Evolutionary conservation across 2,113 vertebrate genomes (phyloP).

Genomic region (Chloebia gouldiae): DNA sequence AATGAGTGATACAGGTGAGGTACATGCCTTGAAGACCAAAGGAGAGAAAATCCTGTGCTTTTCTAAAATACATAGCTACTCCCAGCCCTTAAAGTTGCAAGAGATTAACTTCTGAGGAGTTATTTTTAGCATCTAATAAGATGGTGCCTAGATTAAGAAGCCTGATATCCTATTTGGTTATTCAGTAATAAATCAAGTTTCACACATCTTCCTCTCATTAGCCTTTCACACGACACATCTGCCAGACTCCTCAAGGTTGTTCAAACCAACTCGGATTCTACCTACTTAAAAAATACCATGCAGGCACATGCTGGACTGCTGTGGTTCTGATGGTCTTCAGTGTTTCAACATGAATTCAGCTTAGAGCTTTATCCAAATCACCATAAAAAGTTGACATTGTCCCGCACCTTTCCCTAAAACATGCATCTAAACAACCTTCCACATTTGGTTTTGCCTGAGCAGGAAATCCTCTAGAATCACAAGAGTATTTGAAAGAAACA

Average conservation of each 20-base stretch:
- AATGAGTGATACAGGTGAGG: background rate
- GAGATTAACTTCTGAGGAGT: background rate
- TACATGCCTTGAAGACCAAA: background rate
- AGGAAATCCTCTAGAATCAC: background rate
- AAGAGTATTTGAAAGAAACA: background rate
- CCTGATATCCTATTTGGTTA: background rate
- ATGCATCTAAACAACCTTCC: background rate
- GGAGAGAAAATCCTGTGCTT: background rate
- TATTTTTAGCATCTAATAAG: constrained; percentile 4
- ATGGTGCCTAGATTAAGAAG: background rate
- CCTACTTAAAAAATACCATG: background rate
- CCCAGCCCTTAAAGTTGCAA: background rate
- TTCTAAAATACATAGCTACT: background rate
- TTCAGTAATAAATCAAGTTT: constrained; percentile 24
- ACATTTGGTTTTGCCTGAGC: background rate
- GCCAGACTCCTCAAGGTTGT: background rate
- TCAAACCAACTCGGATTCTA: background rate
- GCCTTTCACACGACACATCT: background rate
- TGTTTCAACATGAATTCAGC: background rate
- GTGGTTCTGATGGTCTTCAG: background rate
- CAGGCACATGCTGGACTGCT: background rate
- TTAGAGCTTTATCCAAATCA: background rate
- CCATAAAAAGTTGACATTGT: background rate
- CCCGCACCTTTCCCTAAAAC: background rate
- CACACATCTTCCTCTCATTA: background rate